Conservation (phyloP, 2,797 vertebrate genomes). For the Cyclopterus lumpus region DNA sequence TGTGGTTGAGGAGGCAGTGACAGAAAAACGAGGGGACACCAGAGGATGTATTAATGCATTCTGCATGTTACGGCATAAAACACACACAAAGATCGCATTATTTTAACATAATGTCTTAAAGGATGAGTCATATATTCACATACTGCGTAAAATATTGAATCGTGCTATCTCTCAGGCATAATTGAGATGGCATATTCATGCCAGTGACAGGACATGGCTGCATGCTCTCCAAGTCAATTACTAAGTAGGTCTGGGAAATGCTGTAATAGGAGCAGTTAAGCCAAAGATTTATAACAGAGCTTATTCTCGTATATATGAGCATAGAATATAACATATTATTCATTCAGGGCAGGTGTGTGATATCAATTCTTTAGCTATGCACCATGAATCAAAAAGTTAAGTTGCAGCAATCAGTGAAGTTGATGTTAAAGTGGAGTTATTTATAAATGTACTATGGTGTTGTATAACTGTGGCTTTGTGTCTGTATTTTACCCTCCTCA, state of each 20-base stretch:
- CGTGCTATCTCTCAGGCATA: slow-evolving; percentile 11
- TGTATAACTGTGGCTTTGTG: background rate
- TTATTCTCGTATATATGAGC: background rate
- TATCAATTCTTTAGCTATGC: background rate
- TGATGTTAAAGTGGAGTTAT: background rate
- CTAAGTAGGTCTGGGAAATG: slow-evolving; percentile 10
- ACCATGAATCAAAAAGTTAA: background rate
- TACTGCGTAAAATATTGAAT: slow-evolving; percentile 30
- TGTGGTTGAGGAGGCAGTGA: background rate
- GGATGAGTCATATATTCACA: slow-evolving; percentile 16
- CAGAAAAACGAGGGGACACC: background rate
- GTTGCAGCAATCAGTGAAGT: background rate
- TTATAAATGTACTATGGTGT: background rate
- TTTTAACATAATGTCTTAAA: slow-evolving; percentile 37
- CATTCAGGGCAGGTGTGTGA: background rate
- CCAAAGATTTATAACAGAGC: slow-evolving; percentile 1
- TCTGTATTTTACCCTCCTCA: background rate
- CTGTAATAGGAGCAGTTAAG: background rate
- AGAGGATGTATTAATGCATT: slow-evolving; percentile 26
- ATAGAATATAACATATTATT: slow-evolving; percentile 4
- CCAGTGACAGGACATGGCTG: background rate
- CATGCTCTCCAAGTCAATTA: slow-evolving; percentile 12
- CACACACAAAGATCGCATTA: slow-evolving; percentile 13
- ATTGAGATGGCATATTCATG: slow-evolving; percentile 2
- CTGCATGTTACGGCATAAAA: background rate